Base-by-base conservation (phyloP, 2,797 vertebrate species). In the Poeciliopsis presidionis region DNA sequence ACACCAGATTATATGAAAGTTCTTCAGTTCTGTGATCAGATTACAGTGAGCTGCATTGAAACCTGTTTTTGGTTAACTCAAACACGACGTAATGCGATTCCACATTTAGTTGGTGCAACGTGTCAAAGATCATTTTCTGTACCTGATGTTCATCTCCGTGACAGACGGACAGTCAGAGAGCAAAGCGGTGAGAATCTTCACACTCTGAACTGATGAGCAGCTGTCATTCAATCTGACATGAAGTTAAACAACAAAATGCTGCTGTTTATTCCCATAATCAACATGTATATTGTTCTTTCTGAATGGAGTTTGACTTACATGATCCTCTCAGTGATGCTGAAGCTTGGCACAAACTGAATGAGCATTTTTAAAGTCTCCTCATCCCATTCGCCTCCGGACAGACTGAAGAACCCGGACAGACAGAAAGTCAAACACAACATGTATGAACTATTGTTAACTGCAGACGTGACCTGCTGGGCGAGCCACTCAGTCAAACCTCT, bases 341-440 rank as follows among this genome's bases (percentile, higher is more conserved):
- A 79, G 61, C 79, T 78, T 18, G 95, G 83, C 4, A 96, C 86
- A 63, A 57, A 91, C 55, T 95, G 79, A 59, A 88, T 84, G 80
- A 98, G 81, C 0, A 18, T 84, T 18, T 12, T 90, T 45, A 96
- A 95, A 80, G 93, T 95, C 65, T 94, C 88, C 3, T 96, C 92
- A 82, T 95, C 89, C 86, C 96, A 93, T 7, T 78, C 78, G 87
- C 96, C 95, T 84, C 92, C 96, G 91, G 97, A 97, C 72, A 98
- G 93, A 91, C 97, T 98, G 74, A n/a, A 63, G 12, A 74, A 80
- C 14, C 81, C 30, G 81, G 0, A 70, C 47, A 77, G 11, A 73
- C 1, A 33, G 25, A 1, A 53, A 45, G 25, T 20, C 25, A 30
- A 20, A 74, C 63, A 22, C 36, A 41, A 20, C 18, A 12, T 1